Base-by-base conservation (phyloP, 2,113 vertebrate species). In the Telmatochromis brichardi region DNA sequence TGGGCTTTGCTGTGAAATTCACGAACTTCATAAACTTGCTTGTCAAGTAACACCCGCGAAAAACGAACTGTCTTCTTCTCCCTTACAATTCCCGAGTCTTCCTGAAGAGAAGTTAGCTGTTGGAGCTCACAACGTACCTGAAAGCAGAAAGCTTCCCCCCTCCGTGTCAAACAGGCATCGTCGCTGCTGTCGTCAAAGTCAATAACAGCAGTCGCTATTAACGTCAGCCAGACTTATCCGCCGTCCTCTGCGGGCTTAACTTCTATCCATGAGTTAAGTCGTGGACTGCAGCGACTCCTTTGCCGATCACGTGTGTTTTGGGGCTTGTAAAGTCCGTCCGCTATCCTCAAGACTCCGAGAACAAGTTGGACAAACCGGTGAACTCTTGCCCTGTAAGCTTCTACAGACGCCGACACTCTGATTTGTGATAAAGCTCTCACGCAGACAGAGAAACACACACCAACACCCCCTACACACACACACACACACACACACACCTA, bases 361-460 rank as follows among this genome's bases (percentile, higher is more conserved):
- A 94, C 91, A 54, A 85, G 79, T 84, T 54, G 55, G 80, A 92
- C 89, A 80, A 81, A 91, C 84, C 88, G 81, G 88, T 96, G 95
- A 96, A 96, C 96, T 96, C 92, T 95, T 93, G 95, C 93, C 93
- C 95, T 76, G 85, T 57, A n/a, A 71, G 91, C 92, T 84, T 82
- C 91, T 79, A 86, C 94, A 92, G 92, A 93, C 92, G 78, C 90
- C 84, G 92, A 93, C 93, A 83, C 90, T 84, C 80, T 93, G 93
- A 94, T 93, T 88, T 90, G 92, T 89, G 94, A 91, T 92, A 92
- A 92, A 93, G 91, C 92, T 89, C 89, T 89, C 89, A 88, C 84
- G 83, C 60, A 37, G 60, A 65, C 88, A 91, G 91, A 84, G 71
- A 26, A 26, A 60, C 82, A 51, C 76, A 86, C 87, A 42, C 88